phyloP scores from a whole-genome alignment of 2,797 vertebrate genomes.

The Dryobates pubescens region DNA sequence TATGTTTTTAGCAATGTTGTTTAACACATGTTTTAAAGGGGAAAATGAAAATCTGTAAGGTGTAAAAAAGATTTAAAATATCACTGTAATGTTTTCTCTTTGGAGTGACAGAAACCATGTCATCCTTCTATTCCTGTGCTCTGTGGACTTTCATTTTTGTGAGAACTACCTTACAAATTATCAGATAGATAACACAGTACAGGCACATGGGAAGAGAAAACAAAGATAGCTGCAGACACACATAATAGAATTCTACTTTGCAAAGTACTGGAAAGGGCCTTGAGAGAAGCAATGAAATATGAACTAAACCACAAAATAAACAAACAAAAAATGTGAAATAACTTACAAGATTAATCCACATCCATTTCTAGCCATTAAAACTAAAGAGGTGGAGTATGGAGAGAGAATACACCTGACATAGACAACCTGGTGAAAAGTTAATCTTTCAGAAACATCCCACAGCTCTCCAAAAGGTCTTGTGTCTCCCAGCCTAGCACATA shows the following conservation, averaged over 20 bases:
- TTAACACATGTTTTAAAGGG: constrained; percentile 77
- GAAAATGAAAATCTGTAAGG: constrained; percentile 79
- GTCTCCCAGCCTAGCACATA: neutral
- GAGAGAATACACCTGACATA: neutral
- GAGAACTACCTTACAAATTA: constrained; percentile 51
- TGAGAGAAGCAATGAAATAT: neutral
- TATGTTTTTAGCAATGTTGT: constrained; percentile 78
- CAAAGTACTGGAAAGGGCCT: neutral
- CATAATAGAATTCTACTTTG: neutral
- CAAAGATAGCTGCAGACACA: neutral
- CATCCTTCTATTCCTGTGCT: constrained; percentile 59
- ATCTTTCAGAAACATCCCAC: neutral
- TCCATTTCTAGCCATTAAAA: neutral
- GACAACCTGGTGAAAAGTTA: neutral
- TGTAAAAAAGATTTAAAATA: constrained; percentile 55
- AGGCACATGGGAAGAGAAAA: neutral
- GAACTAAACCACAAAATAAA: neutral
- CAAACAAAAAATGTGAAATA: neutral
- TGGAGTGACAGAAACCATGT: constrained; percentile 61
- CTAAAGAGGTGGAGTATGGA: neutral
- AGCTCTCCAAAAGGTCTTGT: neutral
- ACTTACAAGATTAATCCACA: neutral
- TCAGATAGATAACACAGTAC: neutral
- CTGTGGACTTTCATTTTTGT: constrained; percentile 67
- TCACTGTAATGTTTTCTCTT: constrained; percentile 64